Base-by-base conservation (phyloP, 1,140 invertebrate genomes). In the Aphelenchoides fujianensis region DNA sequence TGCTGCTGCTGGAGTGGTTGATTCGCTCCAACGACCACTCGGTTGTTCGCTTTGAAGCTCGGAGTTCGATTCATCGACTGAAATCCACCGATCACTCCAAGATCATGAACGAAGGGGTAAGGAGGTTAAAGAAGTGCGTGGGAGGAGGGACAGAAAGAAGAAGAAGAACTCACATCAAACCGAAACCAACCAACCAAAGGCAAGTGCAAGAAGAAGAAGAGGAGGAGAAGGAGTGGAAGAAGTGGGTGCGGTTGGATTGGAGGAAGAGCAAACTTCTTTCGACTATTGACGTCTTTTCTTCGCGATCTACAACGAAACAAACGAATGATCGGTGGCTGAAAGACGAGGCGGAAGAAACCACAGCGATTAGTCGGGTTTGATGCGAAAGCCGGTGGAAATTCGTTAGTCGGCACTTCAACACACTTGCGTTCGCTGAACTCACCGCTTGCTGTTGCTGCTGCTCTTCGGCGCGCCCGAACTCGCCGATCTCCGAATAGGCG, bases 401-500 rank as follows among this genome's bases (percentile, higher is more conserved):
- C n/a, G n/a, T n/a, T n/a, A n/a, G n/a, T n/a, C n/a, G n/a, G n/a
- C n/a, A n/a, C n/a, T n/a, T n/a, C n/a, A 30, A 63, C 3, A 35
- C 9, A 63, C 28, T 35, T 35, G 9, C 3, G n/a, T n/a, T n/a
- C n/a, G n/a, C n/a, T n/a, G n/a, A n/a, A n/a, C n/a, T n/a, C n/a
- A n/a, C n/a, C n/a, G n/a, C n/a, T n/a, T n/a, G n/a, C n/a, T n/a
- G n/a, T n/a, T n/a, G n/a, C n/a, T n/a, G n/a, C 7, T 7, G 16
- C 3, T 55, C 48, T 55, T 27, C 55, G 34, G 32, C 16, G 34
- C n/a, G 55, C 16, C 12, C 2, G 19, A 73, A 73, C 52, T 41
- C 19, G 16, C 66, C 34, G 19, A 70, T 70, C 52, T 70, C 66
- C n/a, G 3, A 32, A 30, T 69, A 69, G n/a, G 16, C 12, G 3